These are phyloP conservation scores for Dicyrtomina minuta DNA, from an alignment of 2,888 invertebrate species.

Conservation along the genomic window DNA sequence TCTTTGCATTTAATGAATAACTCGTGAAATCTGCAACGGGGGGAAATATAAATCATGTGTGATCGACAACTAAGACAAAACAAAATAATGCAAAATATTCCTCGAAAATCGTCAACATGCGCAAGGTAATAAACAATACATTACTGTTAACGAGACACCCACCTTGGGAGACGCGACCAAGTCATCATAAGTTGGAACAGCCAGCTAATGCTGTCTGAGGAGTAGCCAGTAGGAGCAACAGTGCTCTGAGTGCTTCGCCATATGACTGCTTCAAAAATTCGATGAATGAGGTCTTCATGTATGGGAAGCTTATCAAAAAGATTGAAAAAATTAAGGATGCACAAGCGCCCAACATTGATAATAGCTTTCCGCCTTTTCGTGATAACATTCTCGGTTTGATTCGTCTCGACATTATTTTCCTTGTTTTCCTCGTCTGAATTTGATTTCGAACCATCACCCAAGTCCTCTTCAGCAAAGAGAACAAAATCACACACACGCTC, in stretches of 20 bases:
- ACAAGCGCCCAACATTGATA: conserved; percentile 4
- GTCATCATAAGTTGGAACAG: conserved; percentile 30
- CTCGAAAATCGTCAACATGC: too few relatives aligned
- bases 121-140: too few relatives aligned
- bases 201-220: conserved; percentile 30
- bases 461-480: neutral
- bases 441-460: neutral
- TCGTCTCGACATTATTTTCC: too few relatives aligned
- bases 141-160: neutral
- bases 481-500: conserved; percentile 16
- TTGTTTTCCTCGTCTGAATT: neutral
- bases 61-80: neutral
- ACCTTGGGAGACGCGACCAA: conserved; percentile 26
- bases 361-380: conserved; percentile 18
- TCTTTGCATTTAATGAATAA: conserved; percentile 24
- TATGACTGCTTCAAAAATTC: conserved; percentile 20
- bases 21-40: conserved; percentile 9
- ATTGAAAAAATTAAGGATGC: conserved; percentile 22
- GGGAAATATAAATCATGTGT: neutral
- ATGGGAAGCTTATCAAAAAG: conserved; percentile 21
- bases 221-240: neutral
- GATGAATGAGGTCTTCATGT: conserved; percentile 8
- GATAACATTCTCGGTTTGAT: neutral
- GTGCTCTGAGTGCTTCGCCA: neutral
- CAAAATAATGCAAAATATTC: too few relatives aligned